Conservation (phyloP, 2,888 invertebrate genomes). For the Lithosia quadra region DNA sequence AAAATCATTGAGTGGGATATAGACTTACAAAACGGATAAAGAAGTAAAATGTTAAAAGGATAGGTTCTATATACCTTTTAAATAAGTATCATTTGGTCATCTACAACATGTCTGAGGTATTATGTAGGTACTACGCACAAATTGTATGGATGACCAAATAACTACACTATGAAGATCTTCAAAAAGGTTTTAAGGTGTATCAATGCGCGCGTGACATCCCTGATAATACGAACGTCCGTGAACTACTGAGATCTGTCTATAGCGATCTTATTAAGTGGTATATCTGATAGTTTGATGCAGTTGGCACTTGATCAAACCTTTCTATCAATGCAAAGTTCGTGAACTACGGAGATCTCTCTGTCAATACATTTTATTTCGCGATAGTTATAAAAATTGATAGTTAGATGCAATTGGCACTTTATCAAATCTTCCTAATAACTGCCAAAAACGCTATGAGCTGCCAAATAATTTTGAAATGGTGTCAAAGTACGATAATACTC, state of each 20-base stretch:
- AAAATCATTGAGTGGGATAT: too few species aligned
- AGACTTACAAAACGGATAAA: background rate
- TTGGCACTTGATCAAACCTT: too few species aligned
- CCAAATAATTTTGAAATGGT: constrained; percentile 73
- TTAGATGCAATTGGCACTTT: background rate
- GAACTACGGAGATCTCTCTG: too few species aligned
- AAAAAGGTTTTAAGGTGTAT: too few species aligned
- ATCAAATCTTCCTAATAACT: constrained; percentile 53
- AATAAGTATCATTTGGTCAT: too few species aligned
- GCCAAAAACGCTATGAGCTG: constrained; percentile 75
- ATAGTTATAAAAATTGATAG: background rate
- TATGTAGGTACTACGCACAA: too few species aligned
- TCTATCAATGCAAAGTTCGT: too few species aligned
- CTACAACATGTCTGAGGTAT: too few species aligned
- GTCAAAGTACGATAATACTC: constrained; percentile 55
- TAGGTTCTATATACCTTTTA: background rate
- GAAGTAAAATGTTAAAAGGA: background rate
- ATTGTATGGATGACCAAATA: too few species aligned
- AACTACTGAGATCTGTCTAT: background rate
- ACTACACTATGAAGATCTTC: too few species aligned
- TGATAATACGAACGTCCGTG: background rate
- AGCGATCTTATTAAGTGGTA: background rate
- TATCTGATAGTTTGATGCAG: too few species aligned
- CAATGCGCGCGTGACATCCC: background rate
- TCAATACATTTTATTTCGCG: background rate